These are phyloP conservation scores for Drosophila merina DNA, from an alignment of 2,888 invertebrate species.

Conservation along the genomic window DNA sequence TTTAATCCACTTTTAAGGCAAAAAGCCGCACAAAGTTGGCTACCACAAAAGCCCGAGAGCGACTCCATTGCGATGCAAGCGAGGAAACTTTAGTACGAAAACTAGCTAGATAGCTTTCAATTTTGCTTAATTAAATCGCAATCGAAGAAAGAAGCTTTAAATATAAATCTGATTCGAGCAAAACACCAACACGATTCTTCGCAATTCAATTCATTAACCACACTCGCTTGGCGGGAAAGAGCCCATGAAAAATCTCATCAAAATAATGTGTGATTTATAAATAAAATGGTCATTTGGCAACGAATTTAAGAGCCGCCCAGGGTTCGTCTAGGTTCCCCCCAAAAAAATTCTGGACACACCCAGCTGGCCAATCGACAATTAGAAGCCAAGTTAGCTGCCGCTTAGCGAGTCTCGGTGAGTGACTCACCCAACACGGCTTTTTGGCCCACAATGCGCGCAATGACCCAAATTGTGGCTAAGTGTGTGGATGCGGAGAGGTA, in stretches of 20 bases:
- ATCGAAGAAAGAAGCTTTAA: background rate
- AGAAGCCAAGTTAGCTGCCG: conserved; percentile 60
- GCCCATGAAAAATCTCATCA: conserved; percentile 37
- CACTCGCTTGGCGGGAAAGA: conserved; percentile 24
- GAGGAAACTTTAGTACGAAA: conserved; percentile 11
- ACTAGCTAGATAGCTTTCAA: conserved; percentile 1
- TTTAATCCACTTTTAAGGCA: conserved; percentile 53
- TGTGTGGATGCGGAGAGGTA: conserved; percentile 8
- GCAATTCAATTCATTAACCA: conserved; percentile 26
- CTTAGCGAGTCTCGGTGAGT: conserved; percentile 50
- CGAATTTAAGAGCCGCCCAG: conserved; percentile 41
- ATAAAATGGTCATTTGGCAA: conserved; percentile 53
- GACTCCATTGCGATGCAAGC: too few relatives aligned
- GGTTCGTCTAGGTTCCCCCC: conserved; percentile 19
- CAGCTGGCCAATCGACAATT: conserved; percentile 53
- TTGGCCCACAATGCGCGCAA: conserved; percentile 39
- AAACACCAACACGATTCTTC: too few relatives aligned
- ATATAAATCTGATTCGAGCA: background rate
- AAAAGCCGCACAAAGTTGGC: conserved; percentile 48
- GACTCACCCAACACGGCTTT: conserved; percentile 35
- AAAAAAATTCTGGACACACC: conserved; percentile 51
- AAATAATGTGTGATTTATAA: conserved; percentile 51
- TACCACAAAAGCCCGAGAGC: conserved; percentile 31
- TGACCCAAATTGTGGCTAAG: conserved; percentile 60
- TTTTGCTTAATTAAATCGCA: background rate